Conservation (phyloP, 64 coral and sea anemone species). For the Pachyseris speciosa region DNA sequence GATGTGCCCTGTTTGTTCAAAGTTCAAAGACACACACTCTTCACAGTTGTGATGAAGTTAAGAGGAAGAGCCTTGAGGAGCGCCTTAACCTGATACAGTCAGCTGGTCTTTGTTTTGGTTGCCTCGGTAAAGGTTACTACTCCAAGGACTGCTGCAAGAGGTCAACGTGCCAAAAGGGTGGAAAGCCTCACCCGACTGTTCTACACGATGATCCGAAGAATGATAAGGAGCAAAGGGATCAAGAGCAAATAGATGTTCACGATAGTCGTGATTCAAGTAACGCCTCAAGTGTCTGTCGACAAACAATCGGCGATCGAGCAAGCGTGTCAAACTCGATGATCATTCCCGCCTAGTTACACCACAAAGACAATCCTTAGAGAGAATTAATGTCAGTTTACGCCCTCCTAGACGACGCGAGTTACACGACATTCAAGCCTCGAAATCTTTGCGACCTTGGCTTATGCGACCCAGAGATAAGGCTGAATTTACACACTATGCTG, state of each 20-base stretch:
- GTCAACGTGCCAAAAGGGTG: slow-evolving; percentile 13
- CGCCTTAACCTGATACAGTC: background rate
- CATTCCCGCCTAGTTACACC: background rate
- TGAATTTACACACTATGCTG: slow-evolving; percentile 58
- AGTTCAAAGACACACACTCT: background rate
- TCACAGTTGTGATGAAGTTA: background rate
- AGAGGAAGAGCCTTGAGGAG: background rate
- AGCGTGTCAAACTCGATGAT: background rate
- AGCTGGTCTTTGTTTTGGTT: slow-evolving; percentile 41
- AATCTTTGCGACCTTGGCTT: background rate
- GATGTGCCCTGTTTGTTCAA: background rate
- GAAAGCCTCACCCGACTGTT: slow-evolving; percentile 41
- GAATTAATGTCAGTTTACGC: background rate
- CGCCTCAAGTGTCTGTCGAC: background rate
- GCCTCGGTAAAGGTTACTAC: slow-evolving; percentile 31
- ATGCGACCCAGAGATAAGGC: background rate
- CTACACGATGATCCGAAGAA: slow-evolving; percentile 1
- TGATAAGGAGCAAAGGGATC: background rate
- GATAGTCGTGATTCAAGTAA: background rate
- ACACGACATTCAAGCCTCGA: background rate
- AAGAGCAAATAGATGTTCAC: background rate
- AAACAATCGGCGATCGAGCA: background rate
- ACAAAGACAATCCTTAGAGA: background rate
- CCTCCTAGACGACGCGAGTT: no score
- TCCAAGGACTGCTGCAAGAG: slow-evolving; percentile 13